Conservation (phyloP, 2,113 vertebrate genomes). For the Anoplopoma fimbria region DNA sequence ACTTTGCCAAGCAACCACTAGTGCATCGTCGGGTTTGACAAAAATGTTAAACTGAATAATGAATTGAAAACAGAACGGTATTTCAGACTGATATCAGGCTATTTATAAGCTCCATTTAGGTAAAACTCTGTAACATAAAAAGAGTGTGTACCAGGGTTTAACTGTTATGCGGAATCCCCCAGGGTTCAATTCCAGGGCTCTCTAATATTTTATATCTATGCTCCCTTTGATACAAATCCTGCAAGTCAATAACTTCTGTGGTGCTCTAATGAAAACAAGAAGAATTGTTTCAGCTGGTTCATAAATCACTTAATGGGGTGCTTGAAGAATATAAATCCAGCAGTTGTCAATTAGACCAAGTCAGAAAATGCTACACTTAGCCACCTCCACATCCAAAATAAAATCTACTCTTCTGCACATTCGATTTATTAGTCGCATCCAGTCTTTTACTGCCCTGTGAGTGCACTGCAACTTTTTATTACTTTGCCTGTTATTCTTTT, state of each 20-base stretch:
- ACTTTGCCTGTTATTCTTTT: neutral
- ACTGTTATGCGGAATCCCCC: neutral
- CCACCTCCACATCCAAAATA: neutral
- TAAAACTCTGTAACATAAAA: neutral
- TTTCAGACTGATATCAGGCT: neutral
- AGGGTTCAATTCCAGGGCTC: neutral
- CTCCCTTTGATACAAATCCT: neutral
- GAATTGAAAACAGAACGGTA: neutral
- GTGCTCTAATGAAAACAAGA: neutral
- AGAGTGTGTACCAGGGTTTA: neutral
- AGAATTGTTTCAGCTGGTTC: neutral
- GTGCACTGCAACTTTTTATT: neutral
- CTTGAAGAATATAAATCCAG: neutral
- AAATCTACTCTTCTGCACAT: too few species aligned
- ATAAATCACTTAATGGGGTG: neutral
- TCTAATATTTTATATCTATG: neutral
- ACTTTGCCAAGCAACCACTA: too few species aligned
- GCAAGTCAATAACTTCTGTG: neutral
- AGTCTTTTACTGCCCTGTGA: neutral
- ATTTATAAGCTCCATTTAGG: neutral
- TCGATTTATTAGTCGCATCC: too few species aligned
- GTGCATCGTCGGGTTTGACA: neutral
- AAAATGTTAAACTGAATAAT: neutral
- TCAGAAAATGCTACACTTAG: neutral
- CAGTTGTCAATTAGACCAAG: neutral